Evolutionary conservation across 2,113 vertebrate genomes (phyloP), one percentile per base, ranked within the genome.

Genomic region (Pseudopodoces humilis): DNA sequence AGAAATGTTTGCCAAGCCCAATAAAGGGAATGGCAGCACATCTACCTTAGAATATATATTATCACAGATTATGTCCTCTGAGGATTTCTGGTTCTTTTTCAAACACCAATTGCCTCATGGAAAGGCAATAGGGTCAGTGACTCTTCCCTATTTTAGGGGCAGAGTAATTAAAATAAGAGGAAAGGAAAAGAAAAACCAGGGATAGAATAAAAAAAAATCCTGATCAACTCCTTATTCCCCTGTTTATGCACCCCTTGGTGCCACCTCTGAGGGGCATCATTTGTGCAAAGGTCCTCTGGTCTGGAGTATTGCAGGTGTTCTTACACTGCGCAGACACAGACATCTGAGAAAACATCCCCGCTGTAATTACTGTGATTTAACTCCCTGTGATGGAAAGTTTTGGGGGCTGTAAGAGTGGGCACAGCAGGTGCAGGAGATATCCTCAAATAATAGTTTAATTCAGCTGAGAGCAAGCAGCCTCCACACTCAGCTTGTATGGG

Each of bases 1-100:
- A 78, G 79, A 83, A 95, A 37, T 6, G 14, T 90, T 90, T 95
- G 94, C 85, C 85, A 94, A 75, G 20, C 9, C 46, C 22, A 92
- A n/a, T 9, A 71, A 35, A 58, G 46, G 20, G 53, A 92, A 86
- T 31, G 13, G 68, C 80, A 93, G 49, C 19, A 9, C 39, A 15
- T 80, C 33, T 67, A 64, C 71, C 78, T 79, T 46, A 11, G 25
- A 90, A 59, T 58, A 88, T 58, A 41, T 30, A 88, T 53, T 79
- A 68, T 56, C 72, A 37, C 20, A 41, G 31, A 86, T 81, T 56
- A 55, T 0, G 0, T 81, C 68, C 52, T n/a, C 44, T 50, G 60
- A 84, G 60, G 23, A 71, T 39, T 90, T 78, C 71, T 20, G 17
- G 13, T 3, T 10, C 27, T 86, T 83, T 88, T 94, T 94, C 37